Base-by-base conservation (phyloP, 2,888 invertebrate genomes). In the Helicoverpa assulta region DNA sequence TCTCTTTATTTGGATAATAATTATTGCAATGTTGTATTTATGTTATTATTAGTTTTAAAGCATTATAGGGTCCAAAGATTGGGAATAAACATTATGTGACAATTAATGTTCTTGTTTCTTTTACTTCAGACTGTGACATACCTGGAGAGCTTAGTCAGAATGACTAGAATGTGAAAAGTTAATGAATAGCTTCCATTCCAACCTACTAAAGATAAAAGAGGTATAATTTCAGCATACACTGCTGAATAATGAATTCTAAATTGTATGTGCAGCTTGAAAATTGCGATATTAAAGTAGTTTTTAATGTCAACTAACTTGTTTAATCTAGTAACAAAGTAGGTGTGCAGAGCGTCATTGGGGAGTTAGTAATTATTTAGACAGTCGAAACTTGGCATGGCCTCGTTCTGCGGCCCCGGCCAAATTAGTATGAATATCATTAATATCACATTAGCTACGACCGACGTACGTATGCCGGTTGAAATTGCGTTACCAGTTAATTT, bases 51-150 rank as follows among this genome's bases (percentile, higher is more conserved):
- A 96, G 96, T 96, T 96, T 96, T 97, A 96, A 96, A 96, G 96
- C 96, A 96, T 94, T 97, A 97, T 97, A 97, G 97, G 97, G 97
- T 97, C 97, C 97, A 97, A 97, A 96, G 96, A 96, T 96, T 96
- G 97, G 96, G 96, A 96, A 96, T 97, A 97, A 96, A 97, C 95
- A 96, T 96, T 84, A 96, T 96, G 96, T 96, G 96, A 96, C 88
- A 96, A 95, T 91, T 88, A 89, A 83, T 81, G 83, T 82, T 85
- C 83, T 92, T 94, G 91, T 93, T 93, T 92, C 86, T 89, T 92
- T 93, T 89, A 74, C 18, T 68, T 55, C 63, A 55, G n/a, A 62
- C 21, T 52, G 5, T 50, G 50, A 55, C 21, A 21, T 16, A 65
- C 66, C 78, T 81, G 26, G 14, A 21, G 0, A 19, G 26, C n/a